Evolutionary conservation across 2,113 vertebrate species (phyloP).

Genomic region (Narcine bancroftii): DNA sequence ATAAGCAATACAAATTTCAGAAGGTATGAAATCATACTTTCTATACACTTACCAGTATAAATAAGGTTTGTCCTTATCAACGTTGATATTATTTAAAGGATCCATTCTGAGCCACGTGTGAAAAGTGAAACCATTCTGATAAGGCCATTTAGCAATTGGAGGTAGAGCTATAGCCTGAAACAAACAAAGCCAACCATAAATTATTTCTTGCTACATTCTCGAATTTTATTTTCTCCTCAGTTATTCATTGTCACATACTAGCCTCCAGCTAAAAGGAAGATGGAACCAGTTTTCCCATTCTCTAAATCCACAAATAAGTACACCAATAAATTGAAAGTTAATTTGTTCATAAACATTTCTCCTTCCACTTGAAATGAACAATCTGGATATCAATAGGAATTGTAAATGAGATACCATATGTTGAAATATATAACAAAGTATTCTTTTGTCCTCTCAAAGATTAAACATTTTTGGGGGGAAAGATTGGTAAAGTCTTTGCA

Average conservation of each 20-base stretch:
- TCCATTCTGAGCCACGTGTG: conserved; percentile 98
- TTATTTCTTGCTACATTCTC: neutral
- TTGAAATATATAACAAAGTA: neutral
- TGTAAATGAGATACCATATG: neutral
- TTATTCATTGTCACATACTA: neutral
- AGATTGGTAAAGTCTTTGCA: neutral
- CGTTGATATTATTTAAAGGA: conserved; percentile 94
- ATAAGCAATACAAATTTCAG: neutral
- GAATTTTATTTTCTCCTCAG: neutral
- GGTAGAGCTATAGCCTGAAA: conserved; percentile 91
- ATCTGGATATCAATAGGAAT: neutral
- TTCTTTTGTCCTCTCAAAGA: conserved; percentile 13
- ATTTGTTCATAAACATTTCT: neutral
- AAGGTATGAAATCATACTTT: neutral
- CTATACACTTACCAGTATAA: conserved; percentile 83
- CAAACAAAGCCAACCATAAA: neutral
- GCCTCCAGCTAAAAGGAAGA: neutral
- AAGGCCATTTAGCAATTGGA: conserved; percentile 95
- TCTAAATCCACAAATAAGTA: neutral
- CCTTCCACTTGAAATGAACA: neutral
- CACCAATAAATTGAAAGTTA: neutral
- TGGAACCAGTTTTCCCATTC: neutral
- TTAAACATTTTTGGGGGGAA: conserved; percentile 33
- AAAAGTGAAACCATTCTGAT: conserved; percentile 97
- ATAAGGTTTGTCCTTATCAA: conserved; percentile 97